Evolutionary conservation across 2,888 invertebrate genomes (phyloP).

Genomic region (Muscina levida): DNA sequence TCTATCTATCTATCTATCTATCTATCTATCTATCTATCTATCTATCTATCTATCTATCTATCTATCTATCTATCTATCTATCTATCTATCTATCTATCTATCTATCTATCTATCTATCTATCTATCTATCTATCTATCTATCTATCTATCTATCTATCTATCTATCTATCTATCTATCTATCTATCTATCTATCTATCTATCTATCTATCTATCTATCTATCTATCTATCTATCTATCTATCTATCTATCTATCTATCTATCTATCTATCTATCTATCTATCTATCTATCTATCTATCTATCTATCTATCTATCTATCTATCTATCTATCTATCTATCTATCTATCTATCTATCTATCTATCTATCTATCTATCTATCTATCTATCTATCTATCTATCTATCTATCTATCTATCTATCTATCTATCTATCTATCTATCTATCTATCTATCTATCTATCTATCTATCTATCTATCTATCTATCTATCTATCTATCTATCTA

Average conservation of each 20-base stretch:
- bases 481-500: constrained; percentile 16
- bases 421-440: constrained; percentile 7
- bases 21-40: constrained; percentile 41
- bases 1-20: constrained; percentile 43
- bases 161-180: constrained; percentile 46
- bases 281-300: constrained; percentile 24
- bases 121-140: constrained; percentile 46
- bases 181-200: constrained; percentile 46
- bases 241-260: constrained; percentile 43
- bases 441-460: constrained; percentile 11
- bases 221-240: constrained; percentile 44
- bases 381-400: constrained; percentile 18
- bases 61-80: constrained; percentile 46
- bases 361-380: constrained; percentile 9
- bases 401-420: constrained; percentile 25
- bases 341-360: constrained; percentile 23
- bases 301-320: constrained; percentile 18
- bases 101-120: constrained; percentile 46
- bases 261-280: constrained; percentile 29
- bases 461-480: constrained; percentile 16
- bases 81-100: constrained; percentile 46
- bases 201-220: constrained; percentile 44
- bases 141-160: constrained; percentile 46
- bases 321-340: constrained; percentile 24
- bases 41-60: constrained; percentile 39